These are phyloP conservation scores for Ceratina japonica DNA, from an alignment of 1,140 invertebrate species.

Conservation along the genomic window DNA sequence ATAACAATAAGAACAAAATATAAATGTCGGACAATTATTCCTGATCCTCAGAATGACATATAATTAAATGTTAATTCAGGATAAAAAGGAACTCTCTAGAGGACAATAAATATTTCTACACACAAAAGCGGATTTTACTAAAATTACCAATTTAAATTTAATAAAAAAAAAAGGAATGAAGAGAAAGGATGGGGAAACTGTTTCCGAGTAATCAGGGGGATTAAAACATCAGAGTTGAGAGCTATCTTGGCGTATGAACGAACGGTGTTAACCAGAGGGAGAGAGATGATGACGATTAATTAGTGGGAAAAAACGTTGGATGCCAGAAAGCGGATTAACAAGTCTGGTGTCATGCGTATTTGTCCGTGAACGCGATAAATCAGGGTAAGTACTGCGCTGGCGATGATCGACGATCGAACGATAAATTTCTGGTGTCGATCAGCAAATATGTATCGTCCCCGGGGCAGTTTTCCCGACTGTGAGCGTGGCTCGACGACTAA, in stretches of 20 bases:
- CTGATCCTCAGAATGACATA: too few species aligned
- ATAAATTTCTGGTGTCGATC: constrained; percentile 26
- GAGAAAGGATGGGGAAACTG: neutral
- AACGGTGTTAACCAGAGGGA: too few species aligned
- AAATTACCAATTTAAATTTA: neutral
- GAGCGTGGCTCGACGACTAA: neutral
- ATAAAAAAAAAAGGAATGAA: neutral
- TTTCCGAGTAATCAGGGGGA: neutral
- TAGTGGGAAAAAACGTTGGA: neutral
- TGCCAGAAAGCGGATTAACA: constrained; percentile 1
- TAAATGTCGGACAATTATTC: too few species aligned
- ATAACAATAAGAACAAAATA: too few species aligned
- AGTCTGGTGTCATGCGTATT: neutral
- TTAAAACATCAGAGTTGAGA: constrained; percentile 15
- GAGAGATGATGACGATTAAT: neutral
- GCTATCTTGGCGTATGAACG: neutral
- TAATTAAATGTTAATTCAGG: constrained; percentile 12
- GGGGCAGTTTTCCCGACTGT: constrained; percentile 3
- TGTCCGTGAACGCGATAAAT: constrained; percentile 22
- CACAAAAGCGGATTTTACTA: neutral
- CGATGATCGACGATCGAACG: constrained; percentile 27
- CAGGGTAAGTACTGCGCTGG: constrained; percentile 31
- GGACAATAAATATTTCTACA: neutral
- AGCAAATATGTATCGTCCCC: constrained; percentile 26
- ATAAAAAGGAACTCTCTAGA: constrained; percentile 1